These are phyloP conservation scores for Phalacrocorax carbo DNA, from an alignment of 2,113 vertebrate genomes.

Conservation along the genomic window DNA sequence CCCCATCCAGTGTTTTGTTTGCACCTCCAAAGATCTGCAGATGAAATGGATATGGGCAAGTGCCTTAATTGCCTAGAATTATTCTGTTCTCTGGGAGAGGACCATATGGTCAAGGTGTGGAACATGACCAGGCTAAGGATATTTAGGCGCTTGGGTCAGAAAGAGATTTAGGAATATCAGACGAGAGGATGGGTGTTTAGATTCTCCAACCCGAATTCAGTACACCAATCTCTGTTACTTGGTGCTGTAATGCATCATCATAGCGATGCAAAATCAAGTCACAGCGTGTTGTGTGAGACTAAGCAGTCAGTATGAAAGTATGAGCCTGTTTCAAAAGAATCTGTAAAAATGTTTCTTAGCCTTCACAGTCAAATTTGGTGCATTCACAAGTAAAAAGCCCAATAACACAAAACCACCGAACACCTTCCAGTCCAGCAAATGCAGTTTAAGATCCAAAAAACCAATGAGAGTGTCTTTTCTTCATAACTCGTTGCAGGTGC, in stretches of 20 bases:
- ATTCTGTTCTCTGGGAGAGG: not conserved
- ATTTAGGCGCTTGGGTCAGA: not conserved
- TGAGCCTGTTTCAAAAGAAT: not conserved
- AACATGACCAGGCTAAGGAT: not conserved
- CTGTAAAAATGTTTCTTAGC: not conserved
- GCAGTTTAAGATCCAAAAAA: not conserved
- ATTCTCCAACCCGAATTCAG: not conserved
- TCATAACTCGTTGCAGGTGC: not conserved
- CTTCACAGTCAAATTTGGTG: not conserved
- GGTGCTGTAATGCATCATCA: not conserved
- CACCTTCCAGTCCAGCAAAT: not conserved
- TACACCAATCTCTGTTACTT: not conserved
- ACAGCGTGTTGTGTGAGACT: not conserved
- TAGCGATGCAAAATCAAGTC: not conserved
- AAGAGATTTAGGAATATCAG: not conserved
- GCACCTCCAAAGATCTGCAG: conserved; percentile 11
- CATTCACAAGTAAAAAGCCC: not conserved
- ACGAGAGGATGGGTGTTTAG: not conserved
- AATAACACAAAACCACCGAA: not conserved
- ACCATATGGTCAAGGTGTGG: conserved; percentile 22
- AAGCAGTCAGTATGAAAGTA: not conserved
- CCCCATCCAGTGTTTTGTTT: conserved; percentile 20
- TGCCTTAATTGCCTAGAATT: conserved; percentile 8
- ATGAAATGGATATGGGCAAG: not conserved
- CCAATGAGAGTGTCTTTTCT: not conserved